These are phyloP conservation scores for Sesamia nonagrioides DNA, from an alignment of 1,140 invertebrate species.

Conservation along the genomic window DNA sequence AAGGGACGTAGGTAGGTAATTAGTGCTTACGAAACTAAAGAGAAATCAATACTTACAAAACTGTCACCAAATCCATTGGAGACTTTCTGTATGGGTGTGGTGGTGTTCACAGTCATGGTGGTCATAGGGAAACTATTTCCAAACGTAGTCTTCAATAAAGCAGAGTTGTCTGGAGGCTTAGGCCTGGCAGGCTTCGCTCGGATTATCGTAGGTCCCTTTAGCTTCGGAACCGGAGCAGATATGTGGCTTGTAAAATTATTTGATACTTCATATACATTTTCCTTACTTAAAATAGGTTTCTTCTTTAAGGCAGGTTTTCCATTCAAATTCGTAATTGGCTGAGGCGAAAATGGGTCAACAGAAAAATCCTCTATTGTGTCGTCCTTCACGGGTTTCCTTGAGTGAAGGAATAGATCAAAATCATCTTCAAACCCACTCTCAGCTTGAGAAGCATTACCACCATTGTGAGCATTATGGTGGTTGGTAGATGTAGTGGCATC, in stretches of 20 bases:
- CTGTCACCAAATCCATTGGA: slow-evolving; percentile 69
- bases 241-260: slow-evolving; percentile 79
- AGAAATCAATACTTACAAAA: slow-evolving; percentile 73
- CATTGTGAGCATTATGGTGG: slow-evolving; percentile 86
- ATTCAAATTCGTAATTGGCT: slow-evolving; percentile 58
- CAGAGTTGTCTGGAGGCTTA: slow-evolving; percentile 88
- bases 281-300: slow-evolving; percentile 68
- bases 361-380: slow-evolving; percentile 85
- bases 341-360: slow-evolving; percentile 85
- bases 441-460: slow-evolving; percentile 91
- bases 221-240: slow-evolving; percentile 71
- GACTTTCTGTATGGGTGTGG: slow-evolving; percentile 79
- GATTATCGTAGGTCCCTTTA: slow-evolving; percentile 91
- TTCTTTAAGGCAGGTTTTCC: slow-evolving; percentile 68
- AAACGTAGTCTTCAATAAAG: slow-evolving; percentile 77
- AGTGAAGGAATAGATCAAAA: slow-evolving; percentile 89
- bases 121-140: slow-evolving; percentile 70
- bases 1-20: not conserved
- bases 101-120: slow-evolving; percentile 82
- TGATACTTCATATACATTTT: slow-evolving; percentile 72
- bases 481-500: slow-evolving; percentile 90
- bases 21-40: slow-evolving; percentile 15
- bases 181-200: slow-evolving; percentile 93
- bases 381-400: slow-evolving; percentile 84
- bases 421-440: slow-evolving; percentile 93